Base-by-base conservation (phyloP, 1,140 invertebrate genomes). In the Calliopsis andreniformis region DNA sequence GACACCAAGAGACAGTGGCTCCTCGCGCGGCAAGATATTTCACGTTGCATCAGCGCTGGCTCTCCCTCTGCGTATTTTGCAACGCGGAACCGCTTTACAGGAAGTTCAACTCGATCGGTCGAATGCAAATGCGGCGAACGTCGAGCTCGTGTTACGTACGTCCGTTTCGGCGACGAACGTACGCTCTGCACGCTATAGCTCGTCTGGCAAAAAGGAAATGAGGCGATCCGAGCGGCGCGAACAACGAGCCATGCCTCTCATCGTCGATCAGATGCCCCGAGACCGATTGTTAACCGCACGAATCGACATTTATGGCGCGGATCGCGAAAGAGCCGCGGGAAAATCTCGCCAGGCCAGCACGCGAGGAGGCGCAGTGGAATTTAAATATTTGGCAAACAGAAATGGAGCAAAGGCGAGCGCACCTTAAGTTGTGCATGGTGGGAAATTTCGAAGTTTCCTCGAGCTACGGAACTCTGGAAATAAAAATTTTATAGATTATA, bases 81-180 rank as follows among this genome's bases (percentile, higher is more conserved):
- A 51, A 55, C 43, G 59, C 66, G 76, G 49, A 70, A 58, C 58
- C 39, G 49, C 25, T 66, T 47, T 39, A 43, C 69, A 32, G 56
- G 32, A 49, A 56, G 28, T 81, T 63, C 79, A 68, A 81, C 69
- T 79, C 78, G 79, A 81, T 79, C 79, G 69, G 47, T 49, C 58
- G 47, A 69, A 77, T 58, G 49, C 45, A 59, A 68, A 77, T 70
- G n/a, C 45, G 47, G n/a, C 0, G 3, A 62, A 35, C 32, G 56
- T 69, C 30, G 39, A 32, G 47, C 55, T 49, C 62, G 43, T 23
- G 58, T 67, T 76, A 49, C 47, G 43, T 59, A 42, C 20, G 32
- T 30, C 32, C 58, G 20, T 12, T 23, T 42, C 20, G 10, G 10
- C 58, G 58, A 35, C 32, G 58, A 23, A 23, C 35, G 35, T 61